Conservation (phyloP, 2,888 invertebrate species). For the Ellobium chinense region DNA sequence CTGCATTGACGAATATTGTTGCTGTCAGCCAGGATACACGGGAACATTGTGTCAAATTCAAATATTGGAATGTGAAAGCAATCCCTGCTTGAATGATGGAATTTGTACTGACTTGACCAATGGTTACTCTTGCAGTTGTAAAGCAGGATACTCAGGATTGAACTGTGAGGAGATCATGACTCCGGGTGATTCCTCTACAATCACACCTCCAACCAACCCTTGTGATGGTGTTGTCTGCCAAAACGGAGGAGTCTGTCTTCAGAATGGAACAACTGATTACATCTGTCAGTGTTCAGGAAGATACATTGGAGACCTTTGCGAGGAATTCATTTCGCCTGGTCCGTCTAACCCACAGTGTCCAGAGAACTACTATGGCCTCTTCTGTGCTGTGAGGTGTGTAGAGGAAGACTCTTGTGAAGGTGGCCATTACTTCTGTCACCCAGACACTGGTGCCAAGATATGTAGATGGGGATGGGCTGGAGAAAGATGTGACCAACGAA, state of each 20-base stretch:
- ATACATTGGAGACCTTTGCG: conserved; percentile 54
- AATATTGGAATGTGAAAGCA: conserved; percentile 56
- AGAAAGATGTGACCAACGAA: conserved; percentile 32
- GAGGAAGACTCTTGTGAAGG: conserved; percentile 48
- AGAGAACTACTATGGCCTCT: conserved; percentile 39
- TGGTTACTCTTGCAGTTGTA: conserved; percentile 57
- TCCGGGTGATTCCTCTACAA: conserved; percentile 5
- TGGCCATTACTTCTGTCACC: conserved; percentile 53
- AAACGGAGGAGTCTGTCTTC: conserved; percentile 54
- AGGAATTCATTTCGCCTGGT: conserved; percentile 40
- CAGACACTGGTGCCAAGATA: conserved; percentile 30
- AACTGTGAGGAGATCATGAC: conserved; percentile 56
- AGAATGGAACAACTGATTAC: conserved; percentile 30
- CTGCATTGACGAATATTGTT: conserved; percentile 52
- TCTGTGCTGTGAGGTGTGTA: conserved; percentile 46
- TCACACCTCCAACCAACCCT: conserved; percentile 19
- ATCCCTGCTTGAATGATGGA: conserved; percentile 58
- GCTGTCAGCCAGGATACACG: conserved; percentile 54
- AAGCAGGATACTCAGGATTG: conserved; percentile 53
- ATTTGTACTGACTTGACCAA: conserved; percentile 53
- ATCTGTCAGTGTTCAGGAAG: conserved; percentile 58
- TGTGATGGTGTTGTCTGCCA: conserved; percentile 40
- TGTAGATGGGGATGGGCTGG: conserved; percentile 53
- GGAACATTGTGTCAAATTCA: conserved; percentile 55
- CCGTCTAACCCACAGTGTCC: conserved; percentile 41